Base-by-base conservation (phyloP, 2,888 invertebrate species). In the Harpalus rubripes region DNA sequence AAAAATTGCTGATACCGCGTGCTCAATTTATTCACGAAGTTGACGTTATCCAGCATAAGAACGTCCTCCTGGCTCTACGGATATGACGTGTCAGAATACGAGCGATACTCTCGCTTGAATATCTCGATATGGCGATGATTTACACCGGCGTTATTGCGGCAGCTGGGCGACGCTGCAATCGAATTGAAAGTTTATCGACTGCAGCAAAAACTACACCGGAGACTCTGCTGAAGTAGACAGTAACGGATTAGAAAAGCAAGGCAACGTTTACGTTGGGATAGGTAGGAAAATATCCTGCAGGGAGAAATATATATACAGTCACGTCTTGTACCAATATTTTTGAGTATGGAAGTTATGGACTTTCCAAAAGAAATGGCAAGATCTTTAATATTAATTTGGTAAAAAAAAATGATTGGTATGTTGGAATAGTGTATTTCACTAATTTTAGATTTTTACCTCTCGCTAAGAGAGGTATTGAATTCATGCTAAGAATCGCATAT, bases 141-240 rank as follows among this genome's bases (percentile, higher is more conserved):
- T 81, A 81, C 81, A 81, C 22, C 59, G 18, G 61, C 81, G 63
- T 61, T 63, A 81, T 81, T 81, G 81, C 81, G 41, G 15, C 22
- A 61, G 26, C 63, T 39, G 63, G 41, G 63, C 63, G 63, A 39
- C 80, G 22, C 81, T 81, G 81, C 61, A 81, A 63, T 81, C 65
- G 61, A 81, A 81, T 81, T 61, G 63, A 81, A 81, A 81, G 81
- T 81, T 81, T 81, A 81, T 81, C 81, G 81, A 81, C 56, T 18
- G 52, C 44, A 61, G 16, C 61, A 63, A 81, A 15, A 15, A 10
- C 44, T 63, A 39, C 59, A 12, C 26, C 16, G 7, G 39, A 22
- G 18, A 18, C 56, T 44, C 26, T 52, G n/a, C 78, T 80, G 79
- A 39, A 80, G 3, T 26, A 39, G 79, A 80, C 79, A 80, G 61